Conservation (phyloP, 1,140 invertebrate genomes). For the Drosophila fuyamai region DNA sequence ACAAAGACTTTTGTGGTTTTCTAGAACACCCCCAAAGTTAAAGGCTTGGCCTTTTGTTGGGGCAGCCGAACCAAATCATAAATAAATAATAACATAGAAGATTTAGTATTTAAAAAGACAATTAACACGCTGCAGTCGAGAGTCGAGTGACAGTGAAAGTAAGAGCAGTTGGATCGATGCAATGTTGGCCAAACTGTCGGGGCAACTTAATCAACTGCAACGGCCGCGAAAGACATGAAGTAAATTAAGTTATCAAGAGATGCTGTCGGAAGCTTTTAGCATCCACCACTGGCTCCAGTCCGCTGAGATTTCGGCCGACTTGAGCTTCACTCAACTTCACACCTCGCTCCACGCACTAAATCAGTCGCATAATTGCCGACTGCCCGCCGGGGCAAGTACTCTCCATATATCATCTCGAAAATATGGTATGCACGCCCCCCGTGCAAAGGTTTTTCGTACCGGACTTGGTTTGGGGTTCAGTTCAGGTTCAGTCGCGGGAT, state of each 20-base stretch:
- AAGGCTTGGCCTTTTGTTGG: background rate
- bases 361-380: constrained; percentile 76
- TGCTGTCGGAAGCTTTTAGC: constrained; percentile 79
- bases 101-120: constrained; percentile 50
- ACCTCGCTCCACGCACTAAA: constrained; percentile 72
- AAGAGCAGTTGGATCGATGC: constrained; percentile 55
- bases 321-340: constrained; percentile 71
- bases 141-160: constrained; percentile 74
- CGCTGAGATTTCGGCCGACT: constrained; percentile 9
- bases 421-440: constrained; percentile 77
- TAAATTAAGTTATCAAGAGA: constrained; percentile 81
- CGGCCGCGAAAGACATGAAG: constrained; percentile 50
- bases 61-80: background rate
- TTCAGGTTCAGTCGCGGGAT: constrained; percentile 18
- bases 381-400: constrained; percentile 35
- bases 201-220: constrained; percentile 64
- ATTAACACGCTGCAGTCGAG: constrained; percentile 52
- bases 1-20: background rate
- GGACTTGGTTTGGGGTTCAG: constrained; percentile 25
- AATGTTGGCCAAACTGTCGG: constrained; percentile 51
- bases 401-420: constrained; percentile 67
- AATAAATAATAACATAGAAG: constrained; percentile 24
- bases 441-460: constrained; percentile 9
- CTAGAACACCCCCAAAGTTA: constrained; percentile 8
- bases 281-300: constrained; percentile 37